A percentile compares a stretch with the other conserved stretches of the same genome.
Conservation (phyloP, 2,113 vertebrate species). For the Egretta garzetta region DNA sequence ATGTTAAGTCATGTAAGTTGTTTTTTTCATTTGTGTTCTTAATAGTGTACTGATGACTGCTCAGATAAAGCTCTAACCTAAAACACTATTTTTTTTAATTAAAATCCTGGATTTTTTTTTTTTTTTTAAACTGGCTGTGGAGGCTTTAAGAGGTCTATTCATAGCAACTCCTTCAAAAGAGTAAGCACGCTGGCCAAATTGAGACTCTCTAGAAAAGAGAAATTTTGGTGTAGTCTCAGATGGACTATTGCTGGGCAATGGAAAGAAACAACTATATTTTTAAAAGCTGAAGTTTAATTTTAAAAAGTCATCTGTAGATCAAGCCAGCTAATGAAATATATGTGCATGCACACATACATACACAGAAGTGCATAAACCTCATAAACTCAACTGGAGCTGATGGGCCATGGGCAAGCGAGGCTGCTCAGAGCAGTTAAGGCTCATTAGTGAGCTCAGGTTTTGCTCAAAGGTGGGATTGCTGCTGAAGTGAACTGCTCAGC, state of each 20-base stretch:
- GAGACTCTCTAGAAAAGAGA: neutral
- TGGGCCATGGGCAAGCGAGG: neutral
- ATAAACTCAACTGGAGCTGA: neutral
- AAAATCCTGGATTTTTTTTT: neutral
- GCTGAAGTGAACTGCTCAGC: neutral
- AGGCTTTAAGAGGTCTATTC: neutral
- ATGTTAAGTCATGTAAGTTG: neutral
- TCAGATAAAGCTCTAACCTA: neutral
- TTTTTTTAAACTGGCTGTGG: neutral
- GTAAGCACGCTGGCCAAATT: neutral
- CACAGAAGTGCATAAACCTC: neutral
- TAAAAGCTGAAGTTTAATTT: neutral
- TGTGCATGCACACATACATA: rapidly evolving
- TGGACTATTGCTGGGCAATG: neutral
- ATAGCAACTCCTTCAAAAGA: neutral
- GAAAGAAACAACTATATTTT: neutral
- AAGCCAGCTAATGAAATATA: neutral
- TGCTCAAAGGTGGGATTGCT: neutral
- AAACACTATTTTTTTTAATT: neutral
- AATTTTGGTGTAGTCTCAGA: neutral
- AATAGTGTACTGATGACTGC: neutral
- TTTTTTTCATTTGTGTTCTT: neutral
- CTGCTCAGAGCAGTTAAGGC: neutral
- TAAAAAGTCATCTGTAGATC: neutral
- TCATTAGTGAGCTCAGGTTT: neutral